Evolutionary conservation across 2,797 vertebrate species (phyloP).

Genomic region (Anguilla marmorata): DNA sequence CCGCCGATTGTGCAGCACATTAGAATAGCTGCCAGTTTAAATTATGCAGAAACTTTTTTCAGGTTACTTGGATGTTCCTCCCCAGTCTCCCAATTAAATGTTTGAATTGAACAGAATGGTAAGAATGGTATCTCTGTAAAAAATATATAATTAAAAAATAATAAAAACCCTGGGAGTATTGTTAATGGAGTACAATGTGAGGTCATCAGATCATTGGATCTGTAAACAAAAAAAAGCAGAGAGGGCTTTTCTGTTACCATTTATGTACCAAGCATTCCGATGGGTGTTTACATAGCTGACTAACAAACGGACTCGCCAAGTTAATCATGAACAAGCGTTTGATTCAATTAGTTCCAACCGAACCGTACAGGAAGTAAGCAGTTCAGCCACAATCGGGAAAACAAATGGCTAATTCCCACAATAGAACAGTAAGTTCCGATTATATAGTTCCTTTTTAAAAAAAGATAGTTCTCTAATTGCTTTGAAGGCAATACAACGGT

Average conservation of each 20-base stretch:
- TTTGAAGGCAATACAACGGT: background rate
- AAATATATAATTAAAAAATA: too few species aligned
- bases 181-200: background rate
- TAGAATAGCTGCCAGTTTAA: slow-evolving; percentile 7
- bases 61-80: background rate
- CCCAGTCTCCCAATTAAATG: background rate
- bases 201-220: slow-evolving; percentile 2
- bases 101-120: background rate
- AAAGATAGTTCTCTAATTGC: background rate
- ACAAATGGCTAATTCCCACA: background rate
- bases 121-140: background rate
- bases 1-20: background rate
- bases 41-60: background rate
- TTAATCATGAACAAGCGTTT: slow-evolving; percentile 7
- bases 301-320: background rate
- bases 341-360: slow-evolving; percentile 1
- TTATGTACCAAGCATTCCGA: background rate
- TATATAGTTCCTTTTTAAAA: background rate
- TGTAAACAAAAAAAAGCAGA: background rate
- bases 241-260: background rate
- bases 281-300: background rate
- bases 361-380: background rate
- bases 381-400: background rate
- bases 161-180: background rate
- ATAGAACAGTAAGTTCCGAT: background rate